Conservation (phyloP, 2,888 invertebrate species). For the Teinopalpus imperialis region DNA sequence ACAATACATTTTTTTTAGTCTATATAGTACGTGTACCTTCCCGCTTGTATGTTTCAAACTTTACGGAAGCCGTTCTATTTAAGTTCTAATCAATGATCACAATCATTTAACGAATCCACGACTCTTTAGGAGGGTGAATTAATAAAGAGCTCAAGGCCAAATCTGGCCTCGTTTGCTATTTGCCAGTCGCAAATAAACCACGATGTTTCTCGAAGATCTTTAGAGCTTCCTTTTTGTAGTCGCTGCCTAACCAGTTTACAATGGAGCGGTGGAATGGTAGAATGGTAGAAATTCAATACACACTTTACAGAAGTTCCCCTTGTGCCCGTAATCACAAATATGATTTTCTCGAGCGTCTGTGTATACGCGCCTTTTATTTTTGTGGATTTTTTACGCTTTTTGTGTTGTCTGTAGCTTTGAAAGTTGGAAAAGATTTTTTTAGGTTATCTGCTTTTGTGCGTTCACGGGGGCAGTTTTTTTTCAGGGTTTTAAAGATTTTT, state of each 20-base stretch:
- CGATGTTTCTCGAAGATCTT: conserved; percentile 10
- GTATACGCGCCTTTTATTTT: conserved; percentile 17
- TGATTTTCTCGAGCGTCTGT: conserved; percentile 22
- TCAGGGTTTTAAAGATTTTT: not conserved
- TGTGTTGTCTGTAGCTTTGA: conserved; percentile 12
- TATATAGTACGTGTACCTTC: too few species aligned
- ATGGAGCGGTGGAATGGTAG: conserved; percentile 23
- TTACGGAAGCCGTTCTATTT: not conserved
- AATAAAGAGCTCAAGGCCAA: conserved; percentile 12
- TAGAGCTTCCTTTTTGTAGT: conserved; percentile 19
- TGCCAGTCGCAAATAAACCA: conserved; percentile 6
- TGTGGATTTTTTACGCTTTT: conserved; percentile 19
- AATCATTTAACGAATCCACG: not conserved
- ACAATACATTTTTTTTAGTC: too few species aligned
- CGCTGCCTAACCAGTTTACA: conserved; percentile 21
- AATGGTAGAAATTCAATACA: conserved; percentile 54
- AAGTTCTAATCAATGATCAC: not conserved
- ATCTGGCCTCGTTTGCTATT: conserved; percentile 10
- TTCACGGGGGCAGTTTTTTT: not conserved
- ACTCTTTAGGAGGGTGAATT: not conserved
- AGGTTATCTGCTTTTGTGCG: conserved; percentile 6
- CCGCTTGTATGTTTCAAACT: too few species aligned
- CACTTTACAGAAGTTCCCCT: conserved; percentile 37
- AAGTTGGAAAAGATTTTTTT: conserved; percentile 19
- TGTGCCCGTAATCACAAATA: conserved; percentile 36